These are phyloP conservation scores for Triops longicaudatus DNA, from an alignment of 1,140 invertebrate species.

Conservation along the genomic window DNA sequence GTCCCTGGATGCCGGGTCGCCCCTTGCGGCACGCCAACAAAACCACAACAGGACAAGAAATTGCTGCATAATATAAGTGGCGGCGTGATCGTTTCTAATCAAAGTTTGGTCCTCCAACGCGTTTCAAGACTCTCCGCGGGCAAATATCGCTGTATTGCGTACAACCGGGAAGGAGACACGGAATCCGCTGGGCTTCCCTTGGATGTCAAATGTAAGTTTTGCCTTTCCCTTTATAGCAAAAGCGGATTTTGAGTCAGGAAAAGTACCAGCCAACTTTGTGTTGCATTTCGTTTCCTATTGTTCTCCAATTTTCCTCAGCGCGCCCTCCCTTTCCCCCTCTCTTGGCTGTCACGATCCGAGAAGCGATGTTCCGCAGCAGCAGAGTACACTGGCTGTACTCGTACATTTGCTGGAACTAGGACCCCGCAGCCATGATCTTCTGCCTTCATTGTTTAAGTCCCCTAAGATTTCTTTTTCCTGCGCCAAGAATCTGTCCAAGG, in stretches of 20 bases:
- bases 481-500: background rate
- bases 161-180: constrained; percentile 73
- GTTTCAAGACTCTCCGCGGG: constrained; percentile 64
- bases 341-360: background rate
- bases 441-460: background rate
- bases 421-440: background rate
- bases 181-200: constrained; percentile 68
- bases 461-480: background rate
- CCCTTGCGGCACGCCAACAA: background rate
- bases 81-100: constrained; percentile 75
- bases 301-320: background rate
- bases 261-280: no score
- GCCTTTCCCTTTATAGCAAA: background rate
- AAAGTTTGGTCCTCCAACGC: constrained; percentile 71
- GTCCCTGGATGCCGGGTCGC: background rate
- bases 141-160: constrained; percentile 72
- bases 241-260: background rate
- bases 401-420: background rate
- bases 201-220: constrained; percentile 75
- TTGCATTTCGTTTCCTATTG: background rate
- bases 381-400: background rate
- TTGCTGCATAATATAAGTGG: constrained; percentile 71
- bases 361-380: background rate
- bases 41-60: constrained; percentile 52
- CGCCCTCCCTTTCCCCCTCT: no score